Conservation (phyloP, 2,113 vertebrate species). For the pig (Sus scrofa) region DNA sequence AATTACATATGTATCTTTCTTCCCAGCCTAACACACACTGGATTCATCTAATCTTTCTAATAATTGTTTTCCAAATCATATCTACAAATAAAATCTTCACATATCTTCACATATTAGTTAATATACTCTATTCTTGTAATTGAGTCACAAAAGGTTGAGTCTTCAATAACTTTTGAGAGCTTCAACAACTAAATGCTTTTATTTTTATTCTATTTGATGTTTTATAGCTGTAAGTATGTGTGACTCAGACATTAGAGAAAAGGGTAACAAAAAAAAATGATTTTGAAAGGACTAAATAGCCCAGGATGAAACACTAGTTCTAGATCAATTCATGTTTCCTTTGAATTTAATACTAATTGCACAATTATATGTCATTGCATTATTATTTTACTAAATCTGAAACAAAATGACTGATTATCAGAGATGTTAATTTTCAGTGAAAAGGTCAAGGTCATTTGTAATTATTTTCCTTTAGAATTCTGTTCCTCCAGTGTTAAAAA, state of each 20-base stretch:
- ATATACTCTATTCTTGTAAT: neutral
- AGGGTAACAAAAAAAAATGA: constrained; percentile 1
- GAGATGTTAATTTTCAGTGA: constrained; percentile 57
- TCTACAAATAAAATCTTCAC: neutral
- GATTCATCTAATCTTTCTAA: neutral
- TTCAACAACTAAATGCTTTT: neutral
- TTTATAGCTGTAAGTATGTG: neutral
- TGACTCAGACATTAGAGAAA: neutral
- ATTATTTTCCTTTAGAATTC: constrained; percentile 69
- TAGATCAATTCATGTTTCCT: neutral
- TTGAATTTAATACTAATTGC: constrained; percentile 66
- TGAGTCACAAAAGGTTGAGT: neutral
- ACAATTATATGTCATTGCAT: constrained; percentile 4
- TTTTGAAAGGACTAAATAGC: constrained; percentile 35
- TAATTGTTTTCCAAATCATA: neutral
- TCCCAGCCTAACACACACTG: neutral
- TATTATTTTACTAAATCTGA: constrained; percentile 57
- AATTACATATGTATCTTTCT: neutral
- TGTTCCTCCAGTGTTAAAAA: neutral
- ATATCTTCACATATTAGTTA: neutral
- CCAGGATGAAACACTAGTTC: neutral
- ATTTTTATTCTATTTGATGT: constrained; percentile 60
- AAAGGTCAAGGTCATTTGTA: constrained; percentile 73
- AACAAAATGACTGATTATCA: constrained; percentile 60
- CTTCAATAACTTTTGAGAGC: constrained; percentile 18